These are phyloP conservation scores for Pilophorus perplexus DNA, from an alignment of 2,888 invertebrate species.

Conservation along the genomic window DNA sequence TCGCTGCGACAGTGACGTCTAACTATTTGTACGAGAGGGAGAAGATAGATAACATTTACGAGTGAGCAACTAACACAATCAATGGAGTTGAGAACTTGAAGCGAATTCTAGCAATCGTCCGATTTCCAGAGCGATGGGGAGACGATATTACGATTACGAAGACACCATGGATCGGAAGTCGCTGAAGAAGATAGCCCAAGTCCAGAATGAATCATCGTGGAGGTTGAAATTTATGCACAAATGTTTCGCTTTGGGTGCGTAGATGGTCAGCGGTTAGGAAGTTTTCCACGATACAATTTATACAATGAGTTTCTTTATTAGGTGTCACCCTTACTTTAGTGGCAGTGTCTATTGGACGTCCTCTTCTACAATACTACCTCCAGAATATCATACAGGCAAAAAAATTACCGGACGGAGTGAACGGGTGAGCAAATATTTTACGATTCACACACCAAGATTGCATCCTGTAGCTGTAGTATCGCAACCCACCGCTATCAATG, in stretches of 20 bases:
- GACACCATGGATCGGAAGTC: neutral
- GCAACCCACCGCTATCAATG: neutral
- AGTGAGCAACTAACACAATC: neutral
- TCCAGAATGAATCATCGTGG: neutral
- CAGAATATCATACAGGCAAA: neutral
- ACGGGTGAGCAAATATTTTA: neutral
- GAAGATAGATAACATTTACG: neutral
- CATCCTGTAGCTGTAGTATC: neutral
- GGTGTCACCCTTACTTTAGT: neutral
- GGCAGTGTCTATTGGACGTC: neutral
- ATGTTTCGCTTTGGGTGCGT: too few relatives aligned
- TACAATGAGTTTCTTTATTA: neutral
- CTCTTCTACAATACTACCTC: neutral
- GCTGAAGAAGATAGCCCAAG: neutral
- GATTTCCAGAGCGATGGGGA: neutral
- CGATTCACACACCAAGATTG: neutral
- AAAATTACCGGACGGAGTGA: neutral
- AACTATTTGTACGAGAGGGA: neutral
- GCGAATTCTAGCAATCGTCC: neutral
- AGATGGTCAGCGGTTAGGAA: neutral
- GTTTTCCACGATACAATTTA: neutral
- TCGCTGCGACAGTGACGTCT: neutral
- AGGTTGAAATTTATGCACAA: too few relatives aligned
- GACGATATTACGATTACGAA: neutral
- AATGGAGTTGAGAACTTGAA: neutral